These are phyloP conservation scores for Desmodus rotundus DNA, from an alignment of 2,113 vertebrate genomes.

Conservation along the genomic window DNA sequence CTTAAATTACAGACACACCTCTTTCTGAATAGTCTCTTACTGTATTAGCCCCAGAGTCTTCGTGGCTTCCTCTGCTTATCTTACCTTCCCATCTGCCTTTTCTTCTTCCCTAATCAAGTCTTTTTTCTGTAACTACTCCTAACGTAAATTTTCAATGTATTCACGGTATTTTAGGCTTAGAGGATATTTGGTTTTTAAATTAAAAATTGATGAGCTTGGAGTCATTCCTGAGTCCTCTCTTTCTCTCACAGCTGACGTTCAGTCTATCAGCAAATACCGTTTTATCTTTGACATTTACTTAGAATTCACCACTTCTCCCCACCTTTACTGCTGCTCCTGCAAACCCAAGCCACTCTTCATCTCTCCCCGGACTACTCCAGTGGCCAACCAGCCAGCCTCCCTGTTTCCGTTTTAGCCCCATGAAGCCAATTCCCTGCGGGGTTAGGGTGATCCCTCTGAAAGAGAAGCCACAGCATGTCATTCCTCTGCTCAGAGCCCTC, in stretches of 20 bases:
- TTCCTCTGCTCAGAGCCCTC: neutral
- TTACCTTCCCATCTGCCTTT: neutral
- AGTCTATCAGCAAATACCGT: neutral
- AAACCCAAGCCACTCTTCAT: no score
- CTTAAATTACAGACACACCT: neutral
- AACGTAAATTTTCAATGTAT: neutral
- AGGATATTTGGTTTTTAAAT: neutral
- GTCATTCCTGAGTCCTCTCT: neutral
- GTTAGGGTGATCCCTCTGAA: no score
- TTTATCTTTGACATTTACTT: neutral
- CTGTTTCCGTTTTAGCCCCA: fast-evolving
- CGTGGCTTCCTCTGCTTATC: no score
- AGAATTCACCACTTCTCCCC: neutral
- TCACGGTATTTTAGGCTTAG: neutral
- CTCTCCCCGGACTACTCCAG: neutral
- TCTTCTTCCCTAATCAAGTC: fast-evolving
- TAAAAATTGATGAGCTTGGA: neutral
- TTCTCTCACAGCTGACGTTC: neutral
- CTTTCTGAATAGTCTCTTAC: neutral
- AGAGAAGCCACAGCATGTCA: neutral
- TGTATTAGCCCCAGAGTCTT: neutral
- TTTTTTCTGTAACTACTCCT: neutral
- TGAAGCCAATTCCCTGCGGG: neutral
- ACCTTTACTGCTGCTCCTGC: neutral
- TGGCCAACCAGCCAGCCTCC: neutral